A percentile compares a stretch with the other conserved stretches of the same genome.
Evolutionary conservation across 2,797 vertebrate species (phyloP).

Genomic region (Propithecus perrieri): DNA sequence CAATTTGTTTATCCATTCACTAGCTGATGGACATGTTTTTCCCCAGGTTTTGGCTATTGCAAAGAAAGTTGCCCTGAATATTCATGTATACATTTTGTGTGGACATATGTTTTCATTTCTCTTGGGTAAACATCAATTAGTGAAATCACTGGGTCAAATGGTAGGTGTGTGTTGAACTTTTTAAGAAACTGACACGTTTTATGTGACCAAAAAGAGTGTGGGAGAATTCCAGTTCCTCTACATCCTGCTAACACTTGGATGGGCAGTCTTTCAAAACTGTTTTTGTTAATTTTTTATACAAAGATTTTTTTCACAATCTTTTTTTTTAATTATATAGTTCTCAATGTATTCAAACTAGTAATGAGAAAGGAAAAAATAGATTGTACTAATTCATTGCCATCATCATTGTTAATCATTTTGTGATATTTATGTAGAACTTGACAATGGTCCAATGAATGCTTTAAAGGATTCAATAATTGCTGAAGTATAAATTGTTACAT

Average conservation of each 20-base stretch:
- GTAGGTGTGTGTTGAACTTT: too few species aligned
- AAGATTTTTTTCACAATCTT: neutral
- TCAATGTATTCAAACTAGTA: neutral
- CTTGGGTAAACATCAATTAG: too few species aligned
- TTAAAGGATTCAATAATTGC: neutral
- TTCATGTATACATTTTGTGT: too few species aligned
- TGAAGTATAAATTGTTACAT: neutral
- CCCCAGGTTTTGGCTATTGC: too few species aligned
- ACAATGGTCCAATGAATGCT: neutral
- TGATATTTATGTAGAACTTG: neutral
- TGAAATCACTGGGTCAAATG: too few species aligned
- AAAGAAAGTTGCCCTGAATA: too few species aligned
- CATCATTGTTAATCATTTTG: neutral
- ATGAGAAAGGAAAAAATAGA: neutral
- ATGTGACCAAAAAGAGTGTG: too few species aligned
- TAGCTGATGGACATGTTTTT: too few species aligned
- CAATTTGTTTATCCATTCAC: too few species aligned
- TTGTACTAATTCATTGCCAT: neutral
- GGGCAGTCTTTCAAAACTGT: constrained; percentile 27
- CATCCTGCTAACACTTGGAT: too few species aligned
- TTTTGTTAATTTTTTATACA: neutral
- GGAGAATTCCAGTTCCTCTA: neutral
- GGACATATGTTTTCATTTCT: too few species aligned
- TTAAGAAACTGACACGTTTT: too few species aligned
- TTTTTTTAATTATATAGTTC: neutral